These are phyloP conservation scores for Araneus ventricosus DNA, from an alignment of 1,140 invertebrate species.

Conservation along the genomic window DNA sequence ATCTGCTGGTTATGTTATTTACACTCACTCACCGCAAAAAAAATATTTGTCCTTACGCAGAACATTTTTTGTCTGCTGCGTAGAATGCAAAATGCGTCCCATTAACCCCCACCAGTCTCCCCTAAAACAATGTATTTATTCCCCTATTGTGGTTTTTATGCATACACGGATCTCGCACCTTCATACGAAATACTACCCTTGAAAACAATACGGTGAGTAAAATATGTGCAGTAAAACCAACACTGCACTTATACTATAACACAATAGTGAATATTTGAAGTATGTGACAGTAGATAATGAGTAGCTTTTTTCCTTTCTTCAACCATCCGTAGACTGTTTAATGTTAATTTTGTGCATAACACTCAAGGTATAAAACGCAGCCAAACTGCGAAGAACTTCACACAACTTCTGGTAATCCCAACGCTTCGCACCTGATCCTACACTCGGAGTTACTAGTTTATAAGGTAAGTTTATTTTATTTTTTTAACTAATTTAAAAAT, in stretches of 20 bases:
- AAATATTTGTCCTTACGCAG: too few species aligned
- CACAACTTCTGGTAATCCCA: not conserved
- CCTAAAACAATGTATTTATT: not conserved
- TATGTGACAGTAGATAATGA: not conserved
- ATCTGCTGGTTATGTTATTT: too few species aligned
- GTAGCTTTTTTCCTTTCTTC: not conserved
- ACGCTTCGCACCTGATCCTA: not conserved
- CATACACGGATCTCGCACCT: not conserved
- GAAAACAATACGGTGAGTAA: not conserved
- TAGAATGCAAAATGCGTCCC: not conserved
- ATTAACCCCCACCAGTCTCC: not conserved
- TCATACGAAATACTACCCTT: not conserved
- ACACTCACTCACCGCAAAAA: too few species aligned
- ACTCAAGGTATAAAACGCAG: not conserved
- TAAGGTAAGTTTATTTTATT: too few species aligned
- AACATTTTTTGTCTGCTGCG: not conserved
- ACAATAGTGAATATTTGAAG: constrained; percentile 14
- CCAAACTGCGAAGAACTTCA: not conserved
- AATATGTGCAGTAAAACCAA: constrained; percentile 7
- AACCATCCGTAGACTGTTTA: not conserved
- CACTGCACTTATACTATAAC: not conserved
- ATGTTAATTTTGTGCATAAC: not conserved
- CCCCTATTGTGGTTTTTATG: constrained; percentile 1
- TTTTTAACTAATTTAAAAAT: too few species aligned
- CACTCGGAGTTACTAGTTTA: too few species aligned